Conservation (phyloP, 2,797 vertebrate species). For the Capromys pilorides region DNA sequence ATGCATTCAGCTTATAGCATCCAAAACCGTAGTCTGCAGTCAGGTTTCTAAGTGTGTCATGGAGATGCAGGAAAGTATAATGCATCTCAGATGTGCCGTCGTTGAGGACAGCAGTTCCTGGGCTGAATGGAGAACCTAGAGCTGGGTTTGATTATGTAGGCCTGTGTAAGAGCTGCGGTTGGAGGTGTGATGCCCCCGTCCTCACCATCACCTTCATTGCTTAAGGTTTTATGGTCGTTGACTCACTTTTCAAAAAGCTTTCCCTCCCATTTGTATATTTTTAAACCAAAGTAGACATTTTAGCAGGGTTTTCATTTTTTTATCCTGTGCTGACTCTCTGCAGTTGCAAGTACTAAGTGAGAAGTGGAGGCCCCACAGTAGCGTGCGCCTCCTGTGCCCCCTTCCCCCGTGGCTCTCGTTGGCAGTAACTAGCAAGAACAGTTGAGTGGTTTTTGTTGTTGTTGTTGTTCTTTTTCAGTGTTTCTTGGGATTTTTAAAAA, state of each 20-base stretch:
- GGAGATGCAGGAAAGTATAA: not conserved
- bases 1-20: not conserved
- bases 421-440: not conserved
- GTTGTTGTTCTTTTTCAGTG: not conserved
- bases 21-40: not conserved
- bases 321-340: conserved; percentile 32
- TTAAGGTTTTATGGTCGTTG: conserved; percentile 1
- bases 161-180: not conserved
- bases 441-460: not conserved
- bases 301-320: conserved; percentile 44
- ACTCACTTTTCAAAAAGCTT: conserved; percentile 8
- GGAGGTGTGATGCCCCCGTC: not conserved
- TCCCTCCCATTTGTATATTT: not conserved
- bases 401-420: not conserved
- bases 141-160: not conserved
- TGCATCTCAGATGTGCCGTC: not conserved
- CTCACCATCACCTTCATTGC: not conserved
- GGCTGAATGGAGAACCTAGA: not conserved
- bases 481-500: not conserved
- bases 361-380: not conserved
- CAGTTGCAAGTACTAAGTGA: not conserved
- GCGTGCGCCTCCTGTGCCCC: not conserved
- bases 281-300: not conserved
- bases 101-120: not conserved
- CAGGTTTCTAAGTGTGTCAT: not conserved